These are phyloP conservation scores for Chrysopilus asiliformis DNA, from an alignment of 2,888 invertebrate genomes.

Conservation along the genomic window DNA sequence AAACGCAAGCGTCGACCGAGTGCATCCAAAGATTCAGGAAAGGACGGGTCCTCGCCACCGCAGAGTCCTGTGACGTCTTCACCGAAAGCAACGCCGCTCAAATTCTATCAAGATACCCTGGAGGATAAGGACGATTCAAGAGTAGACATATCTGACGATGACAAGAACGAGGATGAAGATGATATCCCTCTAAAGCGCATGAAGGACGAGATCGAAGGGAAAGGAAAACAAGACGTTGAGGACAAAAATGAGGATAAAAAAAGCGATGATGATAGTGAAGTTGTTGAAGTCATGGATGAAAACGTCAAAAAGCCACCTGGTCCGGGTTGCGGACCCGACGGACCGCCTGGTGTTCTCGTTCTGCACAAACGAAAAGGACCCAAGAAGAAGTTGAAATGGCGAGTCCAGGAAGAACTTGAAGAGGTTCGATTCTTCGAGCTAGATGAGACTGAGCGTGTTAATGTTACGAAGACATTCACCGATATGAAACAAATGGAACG, in stretches of 20 bases:
- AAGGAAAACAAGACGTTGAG: conserved; percentile 25
- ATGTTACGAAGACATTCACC: conserved; percentile 81
- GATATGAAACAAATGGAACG: conserved; percentile 88
- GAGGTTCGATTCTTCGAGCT: conserved; percentile 82
- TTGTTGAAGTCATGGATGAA: conserved; percentile 16
- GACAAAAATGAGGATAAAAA: conserved; percentile 14
- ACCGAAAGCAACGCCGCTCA: conserved; percentile 40
- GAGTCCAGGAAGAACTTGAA: conserved; percentile 63
- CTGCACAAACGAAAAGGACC: conserved; percentile 59
- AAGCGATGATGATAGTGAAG: conserved; percentile 16
- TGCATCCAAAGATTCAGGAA: conserved; percentile 37
- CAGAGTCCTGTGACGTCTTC: conserved; percentile 40
- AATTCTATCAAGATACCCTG: conserved; percentile 86
- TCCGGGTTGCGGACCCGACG: conserved; percentile 40
- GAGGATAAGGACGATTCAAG: conserved; percentile 39
- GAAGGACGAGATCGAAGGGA: conserved; percentile 33
- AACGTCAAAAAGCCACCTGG: conserved; percentile 23
- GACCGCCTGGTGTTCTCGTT: conserved; percentile 60
- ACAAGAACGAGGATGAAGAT: conserved; percentile 24
- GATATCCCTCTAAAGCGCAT: conserved; percentile 33
- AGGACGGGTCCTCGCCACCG: conserved; percentile 47
- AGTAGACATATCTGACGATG: conserved; percentile 1
- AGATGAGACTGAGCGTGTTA: conserved; percentile 91
- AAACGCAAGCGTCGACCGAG: conserved; percentile 66
- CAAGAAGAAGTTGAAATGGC: conserved; percentile 72